These are phyloP conservation scores for Nesoenas mayeri DNA, from an alignment of 2,113 vertebrate species.

Conservation along the genomic window DNA sequence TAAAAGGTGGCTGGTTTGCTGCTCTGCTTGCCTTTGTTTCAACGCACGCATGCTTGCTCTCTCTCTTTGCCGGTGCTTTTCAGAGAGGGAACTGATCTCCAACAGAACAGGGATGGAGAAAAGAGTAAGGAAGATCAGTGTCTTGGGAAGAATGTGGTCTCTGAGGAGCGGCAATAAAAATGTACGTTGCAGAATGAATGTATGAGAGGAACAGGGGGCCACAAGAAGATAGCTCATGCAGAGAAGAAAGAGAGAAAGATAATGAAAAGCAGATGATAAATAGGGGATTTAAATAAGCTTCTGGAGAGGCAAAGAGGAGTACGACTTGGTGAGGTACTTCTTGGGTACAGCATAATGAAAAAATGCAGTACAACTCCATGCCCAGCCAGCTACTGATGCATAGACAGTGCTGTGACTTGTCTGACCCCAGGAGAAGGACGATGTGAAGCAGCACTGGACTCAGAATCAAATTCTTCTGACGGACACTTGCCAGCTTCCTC, in stretches of 20 bases:
- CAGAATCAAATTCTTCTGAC: background rate
- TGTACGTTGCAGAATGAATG: background rate
- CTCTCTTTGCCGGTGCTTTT: background rate
- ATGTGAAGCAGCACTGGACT: background rate
- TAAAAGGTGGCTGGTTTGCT: background rate
- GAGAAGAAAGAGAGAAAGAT: background rate
- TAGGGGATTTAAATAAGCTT: background rate
- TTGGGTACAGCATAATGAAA: background rate
- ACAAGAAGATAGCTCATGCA: background rate
- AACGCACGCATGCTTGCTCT: background rate
- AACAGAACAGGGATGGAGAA: background rate
- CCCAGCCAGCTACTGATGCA: background rate
- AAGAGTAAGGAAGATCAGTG: background rate
- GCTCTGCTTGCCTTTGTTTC: background rate
- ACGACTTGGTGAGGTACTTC: background rate
- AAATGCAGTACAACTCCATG: background rate
- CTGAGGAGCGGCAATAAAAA: conserved; percentile 6
- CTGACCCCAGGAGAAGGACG: background rate
- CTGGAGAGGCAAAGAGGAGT: background rate
- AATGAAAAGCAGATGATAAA: background rate
- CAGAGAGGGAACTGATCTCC: background rate
- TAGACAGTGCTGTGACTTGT: background rate
- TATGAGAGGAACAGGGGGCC: background rate
- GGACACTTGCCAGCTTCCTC: conserved; percentile 16
- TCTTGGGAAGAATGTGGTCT: background rate